A percentile compares a stretch with the other conserved stretches of the same genome.
These are phyloP conservation scores for Clamator glandarius DNA, from an alignment of 2,797 vertebrate genomes.

Conservation along the genomic window DNA sequence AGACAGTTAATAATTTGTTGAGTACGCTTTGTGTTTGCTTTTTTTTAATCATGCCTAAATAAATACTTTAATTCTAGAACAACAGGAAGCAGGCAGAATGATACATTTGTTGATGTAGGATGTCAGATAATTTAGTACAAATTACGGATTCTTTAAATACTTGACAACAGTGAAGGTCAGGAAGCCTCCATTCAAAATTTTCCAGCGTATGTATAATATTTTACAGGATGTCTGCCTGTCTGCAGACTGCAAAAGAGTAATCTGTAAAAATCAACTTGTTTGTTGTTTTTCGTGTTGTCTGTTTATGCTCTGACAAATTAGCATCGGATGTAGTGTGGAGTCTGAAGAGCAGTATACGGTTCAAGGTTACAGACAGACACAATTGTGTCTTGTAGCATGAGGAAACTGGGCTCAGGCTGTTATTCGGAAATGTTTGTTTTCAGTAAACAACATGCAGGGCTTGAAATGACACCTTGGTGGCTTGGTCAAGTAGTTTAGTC, in stretches of 20 bases:
- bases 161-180: slow-evolving; percentile 79
- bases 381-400: slow-evolving; percentile 23
- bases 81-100: slow-evolving; percentile 75
- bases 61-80: slow-evolving; percentile 62
- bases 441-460: slow-evolving; percentile 8
- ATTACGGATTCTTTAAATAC: slow-evolving; percentile 75
- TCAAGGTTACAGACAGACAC: slow-evolving; percentile 72
- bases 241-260: slow-evolving; percentile 71
- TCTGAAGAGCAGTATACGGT: slow-evolving; percentile 77
- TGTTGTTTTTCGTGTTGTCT: slow-evolving; percentile 79
- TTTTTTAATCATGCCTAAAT: slow-evolving; percentile 58
- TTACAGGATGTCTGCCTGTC: slow-evolving; percentile 82
- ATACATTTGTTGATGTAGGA: slow-evolving; percentile 73
- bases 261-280: slow-evolving; percentile 82
- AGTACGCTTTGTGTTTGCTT: not conserved
- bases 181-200: slow-evolving; percentile 81
- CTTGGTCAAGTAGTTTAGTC: not conserved
- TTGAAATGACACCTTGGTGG: slow-evolving; percentile 19
- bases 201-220: slow-evolving; percentile 79
- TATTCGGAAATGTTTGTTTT: not conserved
- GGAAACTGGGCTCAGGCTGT: slow-evolving; percentile 35
- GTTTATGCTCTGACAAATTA: slow-evolving; percentile 78
- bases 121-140: slow-evolving; percentile 74
- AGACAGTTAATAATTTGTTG: slow-evolving; percentile 13
- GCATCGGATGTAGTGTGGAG: slow-evolving; percentile 76